Conservation (phyloP, 1,140 invertebrate genomes). For the Zeugodacus cucurbitae region DNA sequence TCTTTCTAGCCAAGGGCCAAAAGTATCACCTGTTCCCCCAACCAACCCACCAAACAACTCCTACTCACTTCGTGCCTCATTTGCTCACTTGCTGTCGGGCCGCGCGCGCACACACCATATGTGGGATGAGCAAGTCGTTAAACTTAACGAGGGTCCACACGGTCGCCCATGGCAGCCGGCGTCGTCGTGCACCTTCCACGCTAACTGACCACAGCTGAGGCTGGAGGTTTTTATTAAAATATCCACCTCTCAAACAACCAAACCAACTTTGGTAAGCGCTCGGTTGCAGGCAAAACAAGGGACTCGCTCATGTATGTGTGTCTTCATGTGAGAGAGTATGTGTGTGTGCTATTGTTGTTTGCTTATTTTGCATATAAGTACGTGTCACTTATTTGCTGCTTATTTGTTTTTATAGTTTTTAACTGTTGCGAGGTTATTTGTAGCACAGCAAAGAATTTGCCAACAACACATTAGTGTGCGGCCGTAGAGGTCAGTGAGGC, state of each 20-base stretch:
- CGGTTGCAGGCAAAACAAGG: too few relatives aligned
- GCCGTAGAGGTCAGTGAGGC: neutral
- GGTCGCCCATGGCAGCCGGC: neutral
- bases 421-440: neutral
- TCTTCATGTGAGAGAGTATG: neutral
- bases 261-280: neutral
- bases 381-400: constrained; percentile 22
- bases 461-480: neutral
- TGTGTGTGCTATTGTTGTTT: neutral
- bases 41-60: neutral
- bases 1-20: neutral
- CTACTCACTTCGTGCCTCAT: neutral
- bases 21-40: neutral
- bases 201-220: neutral
- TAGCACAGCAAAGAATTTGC: neutral
- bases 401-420: constrained; percentile 17
- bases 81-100: neutral
- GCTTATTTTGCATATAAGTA: neutral
- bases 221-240: neutral
- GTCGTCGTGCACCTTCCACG: neutral
- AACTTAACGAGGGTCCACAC: constrained; percentile 9
- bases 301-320: neutral
- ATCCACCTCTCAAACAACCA: too few relatives aligned
- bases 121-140: constrained; percentile 12
- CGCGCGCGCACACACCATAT: neutral